Evolutionary conservation across 2,113 vertebrate species (phyloP).

Genomic region (Loxodonta africana): DNA sequence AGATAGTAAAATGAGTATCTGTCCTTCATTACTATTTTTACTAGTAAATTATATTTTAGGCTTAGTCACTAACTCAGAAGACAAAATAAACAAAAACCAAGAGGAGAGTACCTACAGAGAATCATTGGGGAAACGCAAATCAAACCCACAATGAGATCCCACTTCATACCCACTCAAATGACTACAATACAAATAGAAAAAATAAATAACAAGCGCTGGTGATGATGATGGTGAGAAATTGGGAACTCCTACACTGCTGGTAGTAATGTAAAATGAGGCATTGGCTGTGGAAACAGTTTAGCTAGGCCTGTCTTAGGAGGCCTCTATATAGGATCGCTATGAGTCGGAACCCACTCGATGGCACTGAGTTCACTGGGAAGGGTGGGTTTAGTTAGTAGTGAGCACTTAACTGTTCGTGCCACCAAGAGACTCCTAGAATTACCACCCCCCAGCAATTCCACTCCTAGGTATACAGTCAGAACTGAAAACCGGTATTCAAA

Average conservation of each 20-base stretch:
- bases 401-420: too few relatives aligned
- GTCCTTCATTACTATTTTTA: constrained; percentile 35
- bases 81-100: not conserved
- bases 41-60: not conserved
- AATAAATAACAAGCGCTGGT: constrained; percentile 10
- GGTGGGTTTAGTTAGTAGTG: too few relatives aligned
- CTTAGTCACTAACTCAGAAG: not conserved
- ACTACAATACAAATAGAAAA: not conserved
- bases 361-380: too few relatives aligned
- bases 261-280: not conserved
- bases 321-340: too few relatives aligned
- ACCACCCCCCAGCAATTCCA: not conserved
- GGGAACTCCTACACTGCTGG: not conserved
- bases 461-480: not conserved
- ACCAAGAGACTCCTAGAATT: not conserved
- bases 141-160: not conserved
- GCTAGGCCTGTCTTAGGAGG: too few relatives aligned
- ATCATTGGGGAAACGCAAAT: constrained; percentile 36
- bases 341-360: too few relatives aligned
- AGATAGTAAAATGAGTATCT: not conserved
- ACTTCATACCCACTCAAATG: not conserved
- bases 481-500: not conserved
- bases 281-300: not conserved
- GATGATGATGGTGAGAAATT: not conserved
- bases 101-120: not conserved